phyloP scores from a whole-genome alignment of 92 coral and sea anemone species.

The Epizoanthus fatuus region DNA sequence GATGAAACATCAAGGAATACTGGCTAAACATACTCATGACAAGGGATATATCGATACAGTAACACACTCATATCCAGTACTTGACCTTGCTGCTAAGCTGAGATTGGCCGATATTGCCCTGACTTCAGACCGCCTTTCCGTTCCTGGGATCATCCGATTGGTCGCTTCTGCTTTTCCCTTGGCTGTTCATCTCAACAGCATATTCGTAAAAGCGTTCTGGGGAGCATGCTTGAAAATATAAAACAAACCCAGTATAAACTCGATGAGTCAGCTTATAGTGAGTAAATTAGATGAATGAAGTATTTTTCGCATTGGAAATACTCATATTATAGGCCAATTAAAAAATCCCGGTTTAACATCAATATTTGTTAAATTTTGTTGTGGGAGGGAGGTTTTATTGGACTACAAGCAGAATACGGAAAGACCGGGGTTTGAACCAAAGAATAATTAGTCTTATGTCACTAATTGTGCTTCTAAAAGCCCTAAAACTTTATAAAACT shows the following conservation, averaged over 20 bases:
- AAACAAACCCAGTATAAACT: conserved; percentile 38
- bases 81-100: conserved; percentile 31
- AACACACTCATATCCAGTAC: conserved; percentile 44
- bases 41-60: conserved; percentile 5
- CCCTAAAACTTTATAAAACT: too few relatives aligned
- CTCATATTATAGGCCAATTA: too few relatives aligned
- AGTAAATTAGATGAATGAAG: too few relatives aligned
- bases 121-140: conserved; percentile 44
- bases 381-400: too few relatives aligned
- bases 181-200: conserved; percentile 47
- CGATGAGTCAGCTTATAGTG: background rate
- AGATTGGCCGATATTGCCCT: conserved; percentile 22
- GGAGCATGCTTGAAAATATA: conserved; percentile 49
- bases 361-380: too few relatives aligned
- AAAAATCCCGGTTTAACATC: too few relatives aligned
- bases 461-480: too few relatives aligned
- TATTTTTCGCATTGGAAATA: too few relatives aligned
- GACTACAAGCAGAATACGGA: too few relatives aligned
- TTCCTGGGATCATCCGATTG: conserved; percentile 30
- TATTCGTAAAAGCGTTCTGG: conserved; percentile 52
- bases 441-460: too few relatives aligned
- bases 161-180: conserved; percentile 17
- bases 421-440: too few relatives aligned
- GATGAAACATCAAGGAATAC: background rate
- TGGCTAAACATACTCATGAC: background rate